phyloP scores from a whole-genome alignment of 2,888 invertebrate species.

The Venustoraphidia nigricollis region DNA sequence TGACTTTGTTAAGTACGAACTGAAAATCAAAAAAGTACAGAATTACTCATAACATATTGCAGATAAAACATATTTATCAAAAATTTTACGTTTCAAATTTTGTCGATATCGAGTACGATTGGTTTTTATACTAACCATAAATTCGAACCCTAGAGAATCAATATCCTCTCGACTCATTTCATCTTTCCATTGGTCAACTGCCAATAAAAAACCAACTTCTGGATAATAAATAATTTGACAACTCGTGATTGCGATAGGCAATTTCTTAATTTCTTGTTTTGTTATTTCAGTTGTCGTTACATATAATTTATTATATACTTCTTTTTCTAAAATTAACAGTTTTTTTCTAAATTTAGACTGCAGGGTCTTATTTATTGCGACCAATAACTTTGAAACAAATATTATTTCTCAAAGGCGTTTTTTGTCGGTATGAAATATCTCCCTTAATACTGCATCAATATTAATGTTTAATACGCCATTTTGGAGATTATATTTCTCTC shows the following conservation, averaged over 20 bases:
- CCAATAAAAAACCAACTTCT: slow-evolving; percentile 64
- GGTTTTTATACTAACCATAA: background rate
- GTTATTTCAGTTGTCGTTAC: slow-evolving; percentile 59
- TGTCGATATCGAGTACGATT: background rate
- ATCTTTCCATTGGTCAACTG: slow-evolving; percentile 46
- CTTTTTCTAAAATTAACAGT: slow-evolving; percentile 38
- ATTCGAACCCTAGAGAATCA: background rate
- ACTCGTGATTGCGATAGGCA: slow-evolving; percentile 48
- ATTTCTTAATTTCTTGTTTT: slow-evolving; percentile 45
- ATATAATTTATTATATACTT: slow-evolving; percentile 51
- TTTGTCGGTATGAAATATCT: too few species aligned
- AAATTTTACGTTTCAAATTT: too few species aligned
- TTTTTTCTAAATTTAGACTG: background rate
- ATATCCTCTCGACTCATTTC: background rate
- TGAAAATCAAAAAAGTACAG: slow-evolving; percentile 20
- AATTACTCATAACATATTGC: background rate
- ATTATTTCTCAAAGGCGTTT: too few species aligned
- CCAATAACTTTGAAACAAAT: too few species aligned
- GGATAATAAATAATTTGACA: slow-evolving; percentile 57
- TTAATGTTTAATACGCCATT: too few species aligned
- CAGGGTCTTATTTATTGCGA: too few species aligned
- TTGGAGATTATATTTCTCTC: too few species aligned
- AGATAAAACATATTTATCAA: background rate
- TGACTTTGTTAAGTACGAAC: slow-evolving; percentile 47
- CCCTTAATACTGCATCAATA: too few species aligned